These are phyloP conservation scores for Melolontha melolontha DNA, from an alignment of 2,888 invertebrate species.

Conservation along the genomic window DNA sequence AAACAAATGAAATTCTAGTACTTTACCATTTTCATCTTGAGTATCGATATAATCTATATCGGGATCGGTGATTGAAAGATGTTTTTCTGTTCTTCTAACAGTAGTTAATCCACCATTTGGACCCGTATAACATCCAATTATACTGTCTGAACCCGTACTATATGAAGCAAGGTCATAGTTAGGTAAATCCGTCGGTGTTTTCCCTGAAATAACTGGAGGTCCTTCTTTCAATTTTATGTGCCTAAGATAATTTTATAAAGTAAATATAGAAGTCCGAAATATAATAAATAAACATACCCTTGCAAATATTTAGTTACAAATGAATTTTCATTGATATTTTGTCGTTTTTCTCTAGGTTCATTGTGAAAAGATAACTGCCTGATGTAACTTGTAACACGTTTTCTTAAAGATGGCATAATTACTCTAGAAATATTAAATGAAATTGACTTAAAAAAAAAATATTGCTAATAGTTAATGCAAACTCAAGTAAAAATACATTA, in stretches of 20 bases:
- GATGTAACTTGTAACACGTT: conserved; percentile 79
- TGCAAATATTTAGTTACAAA: conserved; percentile 79
- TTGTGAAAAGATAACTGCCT: conserved; percentile 77
- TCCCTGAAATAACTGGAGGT: conserved; percentile 76
- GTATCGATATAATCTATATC: conserved; percentile 82
- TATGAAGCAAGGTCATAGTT: conserved; percentile 69
- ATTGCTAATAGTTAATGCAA: background rate
- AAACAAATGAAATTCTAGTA: conserved; percentile 14
- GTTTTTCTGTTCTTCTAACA: conserved; percentile 75
- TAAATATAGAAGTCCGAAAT: conserved; percentile 18
- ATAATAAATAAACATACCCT: conserved; percentile 68
- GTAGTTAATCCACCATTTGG: conserved; percentile 85
- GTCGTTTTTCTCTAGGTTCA: conserved; percentile 69
- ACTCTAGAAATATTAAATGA: no score
- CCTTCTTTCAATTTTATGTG: conserved; percentile 62
- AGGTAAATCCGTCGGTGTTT: conserved; percentile 80
- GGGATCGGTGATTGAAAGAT: conserved; percentile 74
- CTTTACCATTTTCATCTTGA: conserved; percentile 60
- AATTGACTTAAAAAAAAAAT: no score
- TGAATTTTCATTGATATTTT: conserved; percentile 69
- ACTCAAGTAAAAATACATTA: background rate
- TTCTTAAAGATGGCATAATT: conserved; percentile 76
- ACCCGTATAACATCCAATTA: conserved; percentile 82
- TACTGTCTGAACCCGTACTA: conserved; percentile 68
- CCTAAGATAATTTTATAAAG: conserved; percentile 50